Percentiles rank a stretch among this genome's conserved stretches.
Evolutionary conservation across 30 jellyfish, hydroid and myxozoan genomes (phyloP).

Genomic region (Nemopilema nomurai): DNA sequence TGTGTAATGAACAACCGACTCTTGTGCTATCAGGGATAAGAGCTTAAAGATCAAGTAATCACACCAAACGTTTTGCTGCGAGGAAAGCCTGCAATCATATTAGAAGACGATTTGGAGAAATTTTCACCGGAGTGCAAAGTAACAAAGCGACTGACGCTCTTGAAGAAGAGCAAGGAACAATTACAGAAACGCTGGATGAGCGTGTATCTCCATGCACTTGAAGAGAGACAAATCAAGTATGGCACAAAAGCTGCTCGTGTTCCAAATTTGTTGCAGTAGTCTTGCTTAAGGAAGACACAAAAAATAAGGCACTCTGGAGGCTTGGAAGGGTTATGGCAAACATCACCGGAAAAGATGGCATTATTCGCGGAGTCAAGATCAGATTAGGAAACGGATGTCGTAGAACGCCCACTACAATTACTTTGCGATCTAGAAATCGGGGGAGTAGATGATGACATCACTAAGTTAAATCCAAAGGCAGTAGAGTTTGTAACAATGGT

Average conservation of each 20-base stretch:
- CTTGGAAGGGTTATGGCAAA: conserved; percentile 41
- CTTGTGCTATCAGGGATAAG: conserved; percentile 61
- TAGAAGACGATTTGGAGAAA: conserved; percentile 40
- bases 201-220: conserved; percentile 61
- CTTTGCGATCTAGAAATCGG: conserved; percentile 62
- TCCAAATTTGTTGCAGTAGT: conserved; percentile 50
- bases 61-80: conserved; percentile 40
- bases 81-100: conserved; percentile 13
- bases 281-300: conserved; percentile 52
- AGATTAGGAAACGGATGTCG: conserved; percentile 57
- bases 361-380: conserved; percentile 52
- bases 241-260: neutral
- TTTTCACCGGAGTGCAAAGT: neutral
- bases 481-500: neutral
- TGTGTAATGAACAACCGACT: conserved; percentile 60
- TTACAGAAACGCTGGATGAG: conserved; percentile 41
- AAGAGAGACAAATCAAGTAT: conserved; percentile 28
- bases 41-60: conserved; percentile 26
- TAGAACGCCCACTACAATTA: conserved; percentile 63
- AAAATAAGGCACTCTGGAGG: conserved; percentile 37
- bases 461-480: neutral
- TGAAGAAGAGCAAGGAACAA: conserved; percentile 28
- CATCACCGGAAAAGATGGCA: conserved; percentile 43
- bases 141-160: neutral
- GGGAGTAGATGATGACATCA: conserved; percentile 1